Percentiles rank a stretch among this genome's conserved stretches.
Conservation (phyloP, 2,888 invertebrate genomes). For the Rhingia campestris region DNA sequence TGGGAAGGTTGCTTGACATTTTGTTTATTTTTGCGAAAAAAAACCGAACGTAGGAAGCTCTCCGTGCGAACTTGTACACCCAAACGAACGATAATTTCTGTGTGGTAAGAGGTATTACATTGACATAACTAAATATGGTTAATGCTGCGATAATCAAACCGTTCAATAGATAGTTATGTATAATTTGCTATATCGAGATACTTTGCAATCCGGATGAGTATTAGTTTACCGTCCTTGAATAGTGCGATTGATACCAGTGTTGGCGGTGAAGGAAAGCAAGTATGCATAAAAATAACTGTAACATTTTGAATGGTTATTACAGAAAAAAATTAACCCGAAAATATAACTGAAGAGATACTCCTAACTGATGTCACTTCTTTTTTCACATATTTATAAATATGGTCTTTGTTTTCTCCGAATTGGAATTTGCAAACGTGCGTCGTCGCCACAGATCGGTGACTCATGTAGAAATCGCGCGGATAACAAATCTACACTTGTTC, state of each 20-base stretch:
- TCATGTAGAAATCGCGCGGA: constrained; percentile 39
- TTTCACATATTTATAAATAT: background rate
- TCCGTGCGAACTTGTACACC: constrained; percentile 49
- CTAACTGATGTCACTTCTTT: constrained; percentile 43
- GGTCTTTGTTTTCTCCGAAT: constrained; percentile 44
- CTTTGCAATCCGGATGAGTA: constrained; percentile 32
- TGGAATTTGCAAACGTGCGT: constrained; percentile 23
- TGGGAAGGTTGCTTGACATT: constrained; percentile 13
- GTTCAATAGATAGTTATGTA: constrained; percentile 8
- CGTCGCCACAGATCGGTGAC: constrained; percentile 24
- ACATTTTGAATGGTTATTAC: constrained; percentile 9
- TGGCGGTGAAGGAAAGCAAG: constrained; percentile 17
- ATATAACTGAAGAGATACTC: background rate
- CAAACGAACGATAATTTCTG: constrained; percentile 32
- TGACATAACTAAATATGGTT: constrained; percentile 59
- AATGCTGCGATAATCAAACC: constrained; percentile 30
- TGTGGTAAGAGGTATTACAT: constrained; percentile 48
- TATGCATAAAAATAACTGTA: background rate
- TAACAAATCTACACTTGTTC: constrained; percentile 18
- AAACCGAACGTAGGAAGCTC: constrained; percentile 49
- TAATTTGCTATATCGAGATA: constrained; percentile 9
- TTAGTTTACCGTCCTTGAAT: constrained; percentile 42
- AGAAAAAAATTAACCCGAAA: background rate
- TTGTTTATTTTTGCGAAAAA: constrained; percentile 15
- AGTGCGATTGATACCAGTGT: constrained; percentile 19